These are phyloP conservation scores for Probosciger aterrimus DNA, from an alignment of 2,113 vertebrate genomes.

Conservation along the genomic window DNA sequence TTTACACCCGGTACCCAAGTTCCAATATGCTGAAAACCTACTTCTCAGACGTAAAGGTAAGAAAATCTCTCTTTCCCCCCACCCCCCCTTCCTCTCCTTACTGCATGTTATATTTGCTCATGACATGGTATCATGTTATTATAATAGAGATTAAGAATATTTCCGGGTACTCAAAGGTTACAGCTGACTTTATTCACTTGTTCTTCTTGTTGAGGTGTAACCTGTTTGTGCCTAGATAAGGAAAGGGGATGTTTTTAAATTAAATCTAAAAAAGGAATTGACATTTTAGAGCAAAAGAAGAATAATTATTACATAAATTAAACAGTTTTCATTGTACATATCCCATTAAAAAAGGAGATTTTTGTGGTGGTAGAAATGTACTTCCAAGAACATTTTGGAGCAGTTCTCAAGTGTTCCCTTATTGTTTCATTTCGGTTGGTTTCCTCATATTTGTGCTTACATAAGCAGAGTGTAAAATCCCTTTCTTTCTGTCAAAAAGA, in stretches of 20 bases:
- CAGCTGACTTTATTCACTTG: neutral
- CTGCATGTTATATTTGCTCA: neutral
- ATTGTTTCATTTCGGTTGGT: constrained; percentile 72
- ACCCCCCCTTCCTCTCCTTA: neutral
- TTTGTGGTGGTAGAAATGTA: constrained; percentile 31
- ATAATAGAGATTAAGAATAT: neutral
- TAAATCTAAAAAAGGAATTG: neutral
- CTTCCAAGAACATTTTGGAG: constrained; percentile 60
- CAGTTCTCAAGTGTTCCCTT: constrained; percentile 67
- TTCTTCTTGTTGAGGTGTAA: neutral
- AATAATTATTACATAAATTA: neutral
- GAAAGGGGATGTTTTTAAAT: neutral
- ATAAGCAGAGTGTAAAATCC: constrained; percentile 76
- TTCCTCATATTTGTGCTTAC: constrained; percentile 75
- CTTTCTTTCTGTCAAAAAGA: constrained; percentile 70
- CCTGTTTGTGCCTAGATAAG: neutral
- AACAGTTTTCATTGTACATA: neutral
- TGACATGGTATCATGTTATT: neutral
- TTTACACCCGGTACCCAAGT: constrained; percentile 97
- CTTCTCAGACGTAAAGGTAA: constrained; percentile 99
- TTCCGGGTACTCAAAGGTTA: neutral
- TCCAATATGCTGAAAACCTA: constrained; percentile 99
- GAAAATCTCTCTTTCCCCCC: neutral
- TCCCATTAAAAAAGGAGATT: constrained; percentile 32
- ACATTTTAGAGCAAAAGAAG: neutral